Conservation (phyloP, 2,888 invertebrate species). For the Tiphia femorata region DNA sequence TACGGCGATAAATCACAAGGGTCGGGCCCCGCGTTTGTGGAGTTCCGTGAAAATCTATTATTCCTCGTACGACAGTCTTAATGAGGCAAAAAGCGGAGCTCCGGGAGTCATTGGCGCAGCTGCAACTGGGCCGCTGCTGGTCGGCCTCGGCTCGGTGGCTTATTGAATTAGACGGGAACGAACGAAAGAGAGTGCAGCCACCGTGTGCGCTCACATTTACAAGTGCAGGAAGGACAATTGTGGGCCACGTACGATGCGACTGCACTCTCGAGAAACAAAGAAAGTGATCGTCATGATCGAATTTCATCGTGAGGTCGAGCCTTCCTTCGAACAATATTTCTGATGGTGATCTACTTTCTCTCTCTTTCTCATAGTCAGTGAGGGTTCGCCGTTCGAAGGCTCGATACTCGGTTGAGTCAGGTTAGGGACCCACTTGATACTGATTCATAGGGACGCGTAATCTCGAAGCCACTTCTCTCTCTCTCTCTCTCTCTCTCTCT, state of each 20-base stretch:
- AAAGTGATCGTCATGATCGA: too few species aligned
- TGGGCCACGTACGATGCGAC: too few species aligned
- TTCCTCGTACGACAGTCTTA: slow-evolving; percentile 48
- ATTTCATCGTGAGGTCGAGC: too few species aligned
- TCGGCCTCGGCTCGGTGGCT: slow-evolving; percentile 33
- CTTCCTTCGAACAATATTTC: too few species aligned
- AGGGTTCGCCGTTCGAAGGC: slow-evolving; percentile 14
- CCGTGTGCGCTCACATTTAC: slow-evolving; percentile 17
- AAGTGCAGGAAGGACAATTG: too few species aligned
- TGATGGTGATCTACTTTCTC: slow-evolving; percentile 30
- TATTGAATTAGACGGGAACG: slow-evolving; percentile 53
- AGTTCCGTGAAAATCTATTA: slow-evolving; percentile 58
- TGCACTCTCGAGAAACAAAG: too few species aligned
- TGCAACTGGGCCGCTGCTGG: slow-evolving; percentile 47
- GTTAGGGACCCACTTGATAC: slow-evolving; percentile 56
- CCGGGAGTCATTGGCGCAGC: slow-evolving; percentile 45
- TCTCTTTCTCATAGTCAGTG: background rate
- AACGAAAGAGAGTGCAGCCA: slow-evolving; percentile 26
- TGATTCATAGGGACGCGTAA: slow-evolving; percentile 52
- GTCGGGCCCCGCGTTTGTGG: slow-evolving; percentile 33
- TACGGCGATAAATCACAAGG: slow-evolving; percentile 40
- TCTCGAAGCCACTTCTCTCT: too few species aligned
- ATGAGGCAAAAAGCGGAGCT: slow-evolving; percentile 45
- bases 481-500: too few species aligned
- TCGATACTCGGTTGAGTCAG: slow-evolving; percentile 48